A percentile compares a stretch with the other conserved stretches of the same genome.
Conservation (phyloP, 2,113 vertebrate species). For the Dryoscopus gambensis region DNA sequence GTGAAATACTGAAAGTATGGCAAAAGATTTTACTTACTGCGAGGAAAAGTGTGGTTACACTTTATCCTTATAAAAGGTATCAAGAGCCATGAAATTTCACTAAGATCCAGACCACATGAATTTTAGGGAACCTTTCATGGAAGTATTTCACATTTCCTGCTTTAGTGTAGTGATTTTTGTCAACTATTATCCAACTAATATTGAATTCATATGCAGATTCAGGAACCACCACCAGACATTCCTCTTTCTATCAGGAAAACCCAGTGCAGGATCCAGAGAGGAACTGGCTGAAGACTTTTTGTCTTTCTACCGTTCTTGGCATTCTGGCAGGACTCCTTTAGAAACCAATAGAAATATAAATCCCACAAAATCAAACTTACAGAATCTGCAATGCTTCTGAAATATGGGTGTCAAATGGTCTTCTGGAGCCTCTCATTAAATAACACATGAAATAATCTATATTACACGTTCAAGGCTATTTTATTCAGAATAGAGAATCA, state of each 20-base stretch:
- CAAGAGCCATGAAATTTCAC: not conserved
- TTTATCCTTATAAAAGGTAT: not conserved
- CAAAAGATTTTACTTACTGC: not conserved
- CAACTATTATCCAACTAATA: not conserved
- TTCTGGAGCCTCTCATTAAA: not conserved
- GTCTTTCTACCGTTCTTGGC: not conserved
- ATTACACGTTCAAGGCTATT: not conserved
- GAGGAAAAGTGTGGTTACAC: not conserved
- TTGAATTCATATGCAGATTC: not conserved
- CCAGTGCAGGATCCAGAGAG: not conserved
- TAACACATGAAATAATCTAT: not conserved
- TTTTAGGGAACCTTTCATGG: not conserved
- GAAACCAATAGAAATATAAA: not conserved
- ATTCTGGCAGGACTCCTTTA: not conserved
- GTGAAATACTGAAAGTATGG: not conserved
- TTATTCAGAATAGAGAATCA: not conserved
- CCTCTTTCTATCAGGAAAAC: not conserved
- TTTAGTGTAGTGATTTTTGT: not conserved
- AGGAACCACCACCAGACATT: not conserved
- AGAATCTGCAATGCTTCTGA: not conserved
- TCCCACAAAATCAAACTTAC: not conserved
- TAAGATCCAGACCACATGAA: not conserved
- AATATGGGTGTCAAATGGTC: not conserved
- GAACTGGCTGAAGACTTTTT: not conserved
- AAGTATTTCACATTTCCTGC: not conserved